Conservation (phyloP, 2,888 invertebrate genomes). For the Polydrusus cervinus region DNA sequence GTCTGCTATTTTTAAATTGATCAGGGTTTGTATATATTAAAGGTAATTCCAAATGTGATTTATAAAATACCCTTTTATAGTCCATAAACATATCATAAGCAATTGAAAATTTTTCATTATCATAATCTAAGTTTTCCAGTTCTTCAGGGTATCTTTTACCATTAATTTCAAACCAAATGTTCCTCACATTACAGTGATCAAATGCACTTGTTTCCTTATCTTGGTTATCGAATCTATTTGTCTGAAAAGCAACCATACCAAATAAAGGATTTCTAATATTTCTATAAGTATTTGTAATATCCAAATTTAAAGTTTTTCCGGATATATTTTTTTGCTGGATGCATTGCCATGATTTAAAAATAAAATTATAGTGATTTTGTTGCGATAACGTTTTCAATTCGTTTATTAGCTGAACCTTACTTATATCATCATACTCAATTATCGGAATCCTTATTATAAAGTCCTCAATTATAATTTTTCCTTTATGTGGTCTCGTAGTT, state of each 20-base stretch:
- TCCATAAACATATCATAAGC: neutral
- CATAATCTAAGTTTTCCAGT: neutral
- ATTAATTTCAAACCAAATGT: neutral
- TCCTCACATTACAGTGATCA: neutral
- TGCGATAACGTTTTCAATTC: neutral
- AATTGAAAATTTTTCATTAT: neutral
- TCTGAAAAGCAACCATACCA: neutral
- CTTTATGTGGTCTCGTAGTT: neutral
- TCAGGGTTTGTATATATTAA: neutral
- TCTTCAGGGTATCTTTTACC: neutral
- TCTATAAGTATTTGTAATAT: neutral
- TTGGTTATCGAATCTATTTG: neutral
- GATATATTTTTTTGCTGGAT: slow-evolving; percentile 2
- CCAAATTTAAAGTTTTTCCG: neutral
- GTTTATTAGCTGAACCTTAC: slow-evolving; percentile 2
- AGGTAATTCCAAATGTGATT: neutral
- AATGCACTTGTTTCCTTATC: neutral
- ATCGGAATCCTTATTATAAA: neutral
- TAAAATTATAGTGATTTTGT: neutral
- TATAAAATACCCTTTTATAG: neutral
- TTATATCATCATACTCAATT: neutral
- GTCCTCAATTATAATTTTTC: slow-evolving; percentile 4
- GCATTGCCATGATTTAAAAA: neutral
- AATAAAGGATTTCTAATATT: neutral
- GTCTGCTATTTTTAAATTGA: neutral